These are phyloP conservation scores for Cryptotis parvus DNA, from an alignment of 2,113 vertebrate genomes.

Conservation along the genomic window DNA sequence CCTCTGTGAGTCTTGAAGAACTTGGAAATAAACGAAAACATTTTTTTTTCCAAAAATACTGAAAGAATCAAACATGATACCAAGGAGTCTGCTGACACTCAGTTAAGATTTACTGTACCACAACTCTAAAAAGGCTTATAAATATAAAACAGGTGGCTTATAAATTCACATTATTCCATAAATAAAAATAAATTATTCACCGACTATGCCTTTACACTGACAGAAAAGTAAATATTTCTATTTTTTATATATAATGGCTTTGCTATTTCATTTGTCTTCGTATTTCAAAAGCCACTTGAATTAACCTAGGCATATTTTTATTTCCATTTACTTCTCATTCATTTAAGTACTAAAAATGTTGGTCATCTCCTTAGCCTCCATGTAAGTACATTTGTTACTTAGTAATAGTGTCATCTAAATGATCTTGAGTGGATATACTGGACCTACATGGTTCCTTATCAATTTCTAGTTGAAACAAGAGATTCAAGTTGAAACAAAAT, in stretches of 20 bases:
- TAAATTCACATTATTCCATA: background rate
- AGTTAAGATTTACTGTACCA: background rate
- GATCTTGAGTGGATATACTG: background rate
- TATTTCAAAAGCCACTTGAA: slow-evolving; percentile 36
- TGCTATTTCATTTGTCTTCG: background rate
- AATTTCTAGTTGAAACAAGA: slow-evolving; percentile 33
- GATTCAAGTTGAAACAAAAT: background rate
- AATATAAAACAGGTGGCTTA: too few relatives aligned
- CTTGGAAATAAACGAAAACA: background rate
- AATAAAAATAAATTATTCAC: slow-evolving; percentile 30
- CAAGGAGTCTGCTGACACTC: background rate
- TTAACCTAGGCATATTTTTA: background rate
- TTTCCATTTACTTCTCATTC: slow-evolving; percentile 46
- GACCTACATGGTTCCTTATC: background rate
- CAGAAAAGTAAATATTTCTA: slow-evolving; percentile 14
- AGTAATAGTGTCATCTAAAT: slow-evolving; percentile 21
- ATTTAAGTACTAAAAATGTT: background rate
- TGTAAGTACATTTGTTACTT: background rate
- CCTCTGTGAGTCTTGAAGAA: slow-evolving; percentile 8
- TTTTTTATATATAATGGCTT: slow-evolving; percentile 29
- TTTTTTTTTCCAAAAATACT: background rate
- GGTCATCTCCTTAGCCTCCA: background rate
- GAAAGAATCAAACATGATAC: slow-evolving; percentile 11
- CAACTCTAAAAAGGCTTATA: background rate
- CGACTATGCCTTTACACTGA: background rate